Base-by-base conservation (phyloP, 2,797 vertebrate species). In the Eurystomus glaucurus region DNA sequence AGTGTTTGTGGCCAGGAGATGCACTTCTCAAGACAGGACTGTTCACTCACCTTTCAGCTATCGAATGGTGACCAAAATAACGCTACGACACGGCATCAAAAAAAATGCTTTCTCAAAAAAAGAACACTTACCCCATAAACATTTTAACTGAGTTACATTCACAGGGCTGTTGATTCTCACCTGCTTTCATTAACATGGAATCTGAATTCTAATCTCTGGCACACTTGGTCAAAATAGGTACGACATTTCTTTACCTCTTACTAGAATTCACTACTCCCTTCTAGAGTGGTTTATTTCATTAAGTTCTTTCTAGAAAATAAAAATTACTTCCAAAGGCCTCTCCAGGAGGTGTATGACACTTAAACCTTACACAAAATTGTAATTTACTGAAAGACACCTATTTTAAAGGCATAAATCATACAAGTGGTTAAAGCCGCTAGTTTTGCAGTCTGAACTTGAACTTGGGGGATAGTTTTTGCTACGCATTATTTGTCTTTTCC, bases 1-100 rank as follows among this genome's bases (percentile, higher is more conserved):
- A 83, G 17, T 13, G 15, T 33, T 46, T 71, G 57, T 41, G 31
- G 28, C 25, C 41, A 69, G 12, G 20, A 81, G 16, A 70, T 50
- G 31, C 11, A 51, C 48, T 54, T 93, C n/a, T 9, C 26, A 65
- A 58, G 5, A 39, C 0, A 14, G 1, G 1, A 69, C 14, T 66
- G 62, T 33, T 88, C 72, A 95, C 55, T 94, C 83, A 88, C 82
- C 80, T 88, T 84, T 85, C 61, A 71, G 2, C 51, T 88, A 90
- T 46, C 8, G 33, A 82, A 82, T 9, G 19, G 25, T 55, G 39
- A 60, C 14, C n/a, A 48, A 52, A 81, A 22, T 16, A 91, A 50
- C 2, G 3, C 11, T 19, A 79, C 54, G 31, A 84, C 11, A 64
- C 0, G 1, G 23, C 9, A 92, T 33, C 2, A 57, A 66, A 85